phyloP scores from a whole-genome alignment of 1,140 invertebrate species.

The Bemisia tabaci region DNA sequence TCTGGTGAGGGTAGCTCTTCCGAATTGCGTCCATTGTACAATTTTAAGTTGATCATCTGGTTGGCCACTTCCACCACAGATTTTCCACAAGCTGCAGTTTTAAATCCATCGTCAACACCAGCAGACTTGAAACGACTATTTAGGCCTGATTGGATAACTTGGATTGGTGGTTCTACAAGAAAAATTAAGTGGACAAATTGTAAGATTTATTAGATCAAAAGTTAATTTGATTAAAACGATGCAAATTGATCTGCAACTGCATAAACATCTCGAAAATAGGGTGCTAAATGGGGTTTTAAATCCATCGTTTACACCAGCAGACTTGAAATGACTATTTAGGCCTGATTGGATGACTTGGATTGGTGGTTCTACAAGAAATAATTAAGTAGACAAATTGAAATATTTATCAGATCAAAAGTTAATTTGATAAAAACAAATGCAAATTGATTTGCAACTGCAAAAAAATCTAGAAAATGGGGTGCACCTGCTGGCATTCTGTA shows the following conservation, averaged over 20 bases:
- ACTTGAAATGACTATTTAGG: slow-evolving; percentile 31
- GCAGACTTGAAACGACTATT: slow-evolving; percentile 35
- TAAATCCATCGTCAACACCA: slow-evolving; percentile 51
- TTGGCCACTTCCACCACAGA: slow-evolving; percentile 56
- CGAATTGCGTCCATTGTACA: slow-evolving; percentile 13
- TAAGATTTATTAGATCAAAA: not conserved
- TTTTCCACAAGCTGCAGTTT: slow-evolving; percentile 50
- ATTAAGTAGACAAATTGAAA: not conserved
- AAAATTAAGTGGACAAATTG: not conserved
- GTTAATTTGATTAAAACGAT: not conserved
- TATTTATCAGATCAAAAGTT: not conserved
- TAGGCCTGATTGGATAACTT: not conserved
- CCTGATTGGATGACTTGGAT: slow-evolving; percentile 2
- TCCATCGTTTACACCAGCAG: slow-evolving; percentile 48
- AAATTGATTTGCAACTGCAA: not conserved
- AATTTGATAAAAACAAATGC: not conserved
- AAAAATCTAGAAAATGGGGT: too few species aligned
- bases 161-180: slow-evolving; percentile 1
- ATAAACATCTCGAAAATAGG: too few species aligned
- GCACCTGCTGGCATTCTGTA: too few species aligned
- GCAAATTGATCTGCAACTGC: not conserved
- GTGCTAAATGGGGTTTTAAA: slow-evolving; percentile 54
- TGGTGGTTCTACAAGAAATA: not conserved
- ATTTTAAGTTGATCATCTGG: slow-evolving; percentile 44
- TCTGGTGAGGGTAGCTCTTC: not conserved